A percentile compares a stretch with the other conserved stretches of the same genome.
Evolutionary conservation across 2,797 vertebrate genomes (phyloP).

Genomic region (Kryptopterus vitreolus): DNA sequence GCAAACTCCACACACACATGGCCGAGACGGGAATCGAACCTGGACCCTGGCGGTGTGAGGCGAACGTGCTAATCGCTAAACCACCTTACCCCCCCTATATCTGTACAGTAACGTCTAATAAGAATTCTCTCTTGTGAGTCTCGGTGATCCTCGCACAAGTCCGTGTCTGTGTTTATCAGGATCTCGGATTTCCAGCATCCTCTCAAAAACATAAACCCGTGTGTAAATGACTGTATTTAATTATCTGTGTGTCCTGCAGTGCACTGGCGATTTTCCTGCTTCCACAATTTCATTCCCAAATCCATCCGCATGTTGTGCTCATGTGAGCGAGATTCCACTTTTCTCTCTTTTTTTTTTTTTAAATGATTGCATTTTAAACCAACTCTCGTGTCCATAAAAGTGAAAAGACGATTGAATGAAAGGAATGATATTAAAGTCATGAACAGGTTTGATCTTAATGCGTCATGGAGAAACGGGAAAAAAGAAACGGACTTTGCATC

Average conservation of each 20-base stretch:
- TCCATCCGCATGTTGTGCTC: too few relatives aligned
- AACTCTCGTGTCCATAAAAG: neutral
- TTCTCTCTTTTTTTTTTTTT: too few relatives aligned
- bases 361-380: neutral
- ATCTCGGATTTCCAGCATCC: neutral
- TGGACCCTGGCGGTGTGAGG: too few relatives aligned
- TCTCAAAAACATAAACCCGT: neutral
- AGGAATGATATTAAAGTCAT: neutral
- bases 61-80: too few relatives aligned
- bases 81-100: too few relatives aligned
- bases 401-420: neutral
- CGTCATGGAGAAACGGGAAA: neutral
- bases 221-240: neutral
- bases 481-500: neutral
- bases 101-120: too few relatives aligned
- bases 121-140: too few relatives aligned
- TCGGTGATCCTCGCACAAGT: too few relatives aligned
- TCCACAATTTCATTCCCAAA: neutral
- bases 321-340: too few relatives aligned
- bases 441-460: neutral
- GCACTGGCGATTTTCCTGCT: neutral
- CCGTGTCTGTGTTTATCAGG: neutral
- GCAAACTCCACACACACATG: too few relatives aligned
- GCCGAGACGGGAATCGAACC: too few relatives aligned
- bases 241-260: neutral